Conservation (phyloP, 1,140 invertebrate genomes). For the Lepeophtheirus salmonis region DNA sequence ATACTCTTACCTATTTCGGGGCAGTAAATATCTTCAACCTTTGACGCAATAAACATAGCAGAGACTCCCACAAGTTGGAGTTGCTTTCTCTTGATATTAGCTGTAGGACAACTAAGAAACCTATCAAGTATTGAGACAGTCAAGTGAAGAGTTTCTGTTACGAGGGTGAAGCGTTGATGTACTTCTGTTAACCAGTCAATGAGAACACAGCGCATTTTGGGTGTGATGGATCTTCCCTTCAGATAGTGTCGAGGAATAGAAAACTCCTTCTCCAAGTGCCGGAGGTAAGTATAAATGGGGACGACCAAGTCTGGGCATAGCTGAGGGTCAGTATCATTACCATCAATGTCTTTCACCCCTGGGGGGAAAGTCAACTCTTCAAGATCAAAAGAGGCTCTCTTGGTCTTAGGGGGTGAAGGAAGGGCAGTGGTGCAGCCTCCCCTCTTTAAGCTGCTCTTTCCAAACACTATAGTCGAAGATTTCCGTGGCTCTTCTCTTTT, state of each 20-base stretch:
- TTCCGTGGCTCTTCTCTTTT: too few relatives aligned
- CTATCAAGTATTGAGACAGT: constrained; percentile 71
- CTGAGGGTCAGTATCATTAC: constrained; percentile 46
- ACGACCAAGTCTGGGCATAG: constrained; percentile 60
- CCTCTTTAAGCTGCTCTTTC: too few relatives aligned
- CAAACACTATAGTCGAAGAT: too few relatives aligned
- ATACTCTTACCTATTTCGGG: constrained; percentile 65
- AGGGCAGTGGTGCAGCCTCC: too few relatives aligned
- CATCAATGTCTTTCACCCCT: constrained; percentile 45
- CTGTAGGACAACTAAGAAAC: constrained; percentile 53
- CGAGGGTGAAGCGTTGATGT: constrained; percentile 61
- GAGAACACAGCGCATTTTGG: constrained; percentile 65
- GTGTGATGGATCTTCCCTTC: constrained; percentile 34
- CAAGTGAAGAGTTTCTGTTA: constrained; percentile 73
- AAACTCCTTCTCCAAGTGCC: constrained; percentile 38
- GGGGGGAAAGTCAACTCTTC: too few relatives aligned
- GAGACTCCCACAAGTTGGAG: constrained; percentile 79
- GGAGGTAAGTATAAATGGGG: constrained; percentile 62
- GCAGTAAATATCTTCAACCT: constrained; percentile 84
- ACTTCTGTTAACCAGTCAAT: constrained; percentile 90
- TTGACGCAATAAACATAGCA: constrained; percentile 73
- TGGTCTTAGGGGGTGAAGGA: too few relatives aligned
- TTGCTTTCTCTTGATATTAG: constrained; percentile 39
- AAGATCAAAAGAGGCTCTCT: too few relatives aligned
- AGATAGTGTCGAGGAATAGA: background rate